Conservation (phyloP, 2,888 invertebrate genomes). For the Crepidodera aurea region DNA sequence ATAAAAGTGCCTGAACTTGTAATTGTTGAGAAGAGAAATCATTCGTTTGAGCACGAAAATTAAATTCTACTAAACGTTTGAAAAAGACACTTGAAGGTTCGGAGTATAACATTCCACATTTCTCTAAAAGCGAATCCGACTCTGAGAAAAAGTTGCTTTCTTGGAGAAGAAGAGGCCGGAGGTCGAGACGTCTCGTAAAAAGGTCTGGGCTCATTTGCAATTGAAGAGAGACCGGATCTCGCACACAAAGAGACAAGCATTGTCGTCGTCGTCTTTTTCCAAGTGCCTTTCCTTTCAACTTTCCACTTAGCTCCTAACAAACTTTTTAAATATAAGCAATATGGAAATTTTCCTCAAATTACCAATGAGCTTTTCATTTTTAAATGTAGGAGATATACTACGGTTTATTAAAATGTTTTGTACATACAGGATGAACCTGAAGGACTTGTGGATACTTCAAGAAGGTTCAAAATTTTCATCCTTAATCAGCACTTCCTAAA, state of each 20-base stretch:
- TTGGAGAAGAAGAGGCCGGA: background rate
- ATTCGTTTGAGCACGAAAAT: too few species aligned
- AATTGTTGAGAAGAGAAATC: too few species aligned
- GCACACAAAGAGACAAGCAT: conserved; percentile 18
- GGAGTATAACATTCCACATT: too few species aligned
- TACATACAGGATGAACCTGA: too few species aligned
- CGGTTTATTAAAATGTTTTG: background rate
- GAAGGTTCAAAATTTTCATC: too few species aligned
- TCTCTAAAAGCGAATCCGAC: background rate
- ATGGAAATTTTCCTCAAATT: conserved; percentile 32
- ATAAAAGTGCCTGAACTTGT: too few species aligned
- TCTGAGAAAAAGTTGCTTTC: background rate
- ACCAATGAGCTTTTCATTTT: conserved; percentile 31
- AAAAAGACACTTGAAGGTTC: too few species aligned
- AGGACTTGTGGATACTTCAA: too few species aligned
- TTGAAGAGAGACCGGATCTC: conserved; percentile 15
- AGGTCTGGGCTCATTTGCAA: conserved; percentile 24
- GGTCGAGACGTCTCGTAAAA: conserved; percentile 10
- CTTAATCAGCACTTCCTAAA: too few species aligned
- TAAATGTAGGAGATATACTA: conserved; percentile 16
- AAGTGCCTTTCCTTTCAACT: conserved; percentile 26
- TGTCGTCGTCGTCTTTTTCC: conserved; percentile 2
- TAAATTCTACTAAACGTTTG: too few species aligned
- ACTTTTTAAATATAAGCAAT: conserved; percentile 35
- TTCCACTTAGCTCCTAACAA: conserved; percentile 31